Evolutionary conservation across 2,113 vertebrate species (phyloP), one percentile per base, ranked within the genome.

Genomic region (Phylloscopus whistleri): DNA sequence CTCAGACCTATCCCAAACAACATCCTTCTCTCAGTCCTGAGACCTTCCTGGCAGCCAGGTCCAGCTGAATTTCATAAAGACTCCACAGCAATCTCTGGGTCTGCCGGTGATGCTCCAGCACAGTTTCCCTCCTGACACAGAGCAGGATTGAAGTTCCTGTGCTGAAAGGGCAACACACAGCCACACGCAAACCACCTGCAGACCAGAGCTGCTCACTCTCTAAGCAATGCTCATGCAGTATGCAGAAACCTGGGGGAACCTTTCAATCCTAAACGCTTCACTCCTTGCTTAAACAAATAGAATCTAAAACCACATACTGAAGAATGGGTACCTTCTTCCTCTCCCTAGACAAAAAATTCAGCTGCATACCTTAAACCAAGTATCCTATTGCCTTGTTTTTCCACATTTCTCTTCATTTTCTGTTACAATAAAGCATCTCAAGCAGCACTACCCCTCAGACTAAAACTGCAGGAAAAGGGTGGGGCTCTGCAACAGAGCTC

Each of bases 401-500:
- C 64, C 44, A n/a, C 0, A 5, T 88, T 88, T 90, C 48, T 90
- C 82, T 94, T 90, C 7, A 59, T 66, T 90, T 89, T 90, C 85
- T 89, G 52, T 56, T 35, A 87, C 23, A 55, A 83, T 20, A 90
- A 86, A 88, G 64, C 79, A 94, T 64, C 60, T 31, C 52, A 59
- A 74, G 70, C 35, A 76, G 82, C 79, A 44, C 13, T 31, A 58
- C 28, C 37, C 70, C 68, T 80, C 62, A 28, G 62, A 87, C 33
- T 37, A 44, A 69, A 92, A 55, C 79, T 81, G 83, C 94, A 95
- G 95, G 94, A 97, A 97, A 93, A 96, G 92, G 96, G 95, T 96
- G 94, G 94, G 88, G 93, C 67, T 74, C 83, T 83, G 22, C 37
- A 88, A 72, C 44, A 63, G 2, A 77, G 69, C 44, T 46, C 44